Base-by-base conservation (phyloP, 2,797 vertebrate genomes). In the Netta rufina region DNA sequence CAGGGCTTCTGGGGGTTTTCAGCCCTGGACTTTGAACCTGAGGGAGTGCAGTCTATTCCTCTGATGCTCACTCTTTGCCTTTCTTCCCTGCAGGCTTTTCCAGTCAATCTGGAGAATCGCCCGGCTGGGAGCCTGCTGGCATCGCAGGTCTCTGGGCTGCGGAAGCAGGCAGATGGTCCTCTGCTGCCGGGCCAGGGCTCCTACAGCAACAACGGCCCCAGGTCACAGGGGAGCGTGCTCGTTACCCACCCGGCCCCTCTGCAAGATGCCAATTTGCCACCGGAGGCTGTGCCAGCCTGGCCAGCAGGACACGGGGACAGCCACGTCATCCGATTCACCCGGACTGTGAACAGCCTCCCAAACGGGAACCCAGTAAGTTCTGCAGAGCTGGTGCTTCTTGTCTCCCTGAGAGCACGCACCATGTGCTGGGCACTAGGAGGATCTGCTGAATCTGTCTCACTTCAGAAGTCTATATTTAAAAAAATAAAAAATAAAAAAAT, bases 301-400 rank as follows among this genome's bases (percentile, higher is more conserved):
- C 92, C 90, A 2, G 95, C 25, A 0, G 27, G 75, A 3, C 93
- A 2, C 0, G 87, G 83, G 27, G 85, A 92, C 0, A 51, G 85
- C 41, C 90, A 21, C 1, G 9, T 94, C 10, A 49, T 77, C 30
- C 64, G 97, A 4, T 96, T 97, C 93, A 95, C 96, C n/a, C 94
- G 97, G 25, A 97, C 94, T 33, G 97, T 97, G 70, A 97, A 97
- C 89, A 97, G 97, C 4, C 54, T 98, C 0, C 97, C 92, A 3
- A 78, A 30, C 0, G 84, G 71, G 14, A 96, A 28, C 76, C 88
- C 90, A 0, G 97, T 97, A 67, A 47, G 94, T 79, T 1, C 71
- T 25, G 62, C 36, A 5, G 24, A 0, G 43, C 25, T 2, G 32
- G 5, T 3, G 3, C 43, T 6, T 14, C 10, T 36, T 22, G 20